Base-by-base conservation (phyloP, 2,797 vertebrate species). In the Eulemur rubriventer region DNA sequence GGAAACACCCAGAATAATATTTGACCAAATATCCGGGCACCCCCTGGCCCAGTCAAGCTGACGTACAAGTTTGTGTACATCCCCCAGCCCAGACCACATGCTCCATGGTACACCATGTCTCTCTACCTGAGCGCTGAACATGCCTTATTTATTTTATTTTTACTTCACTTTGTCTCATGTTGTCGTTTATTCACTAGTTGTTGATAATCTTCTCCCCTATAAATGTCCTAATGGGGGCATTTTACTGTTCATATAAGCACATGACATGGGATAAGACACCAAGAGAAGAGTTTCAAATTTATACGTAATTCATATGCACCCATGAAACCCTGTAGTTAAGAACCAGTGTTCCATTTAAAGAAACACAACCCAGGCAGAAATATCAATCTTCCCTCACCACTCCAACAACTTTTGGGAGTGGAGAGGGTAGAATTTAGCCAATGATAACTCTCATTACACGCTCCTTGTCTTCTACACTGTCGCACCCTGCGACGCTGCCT, bases 41-140 rank as follows among this genome's bases (percentile, higher is more conserved):
- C 35, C 16, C 28, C 22, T n/a, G 70, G 28, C 63, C 70, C n/a
- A 57, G 26, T 57, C 38, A 22, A 69, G 24, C 8, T 14, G 80
- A 48, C n/a, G 28, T 5, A 38, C 46, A 55, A 75, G 46, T 55
- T 46, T 0, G 4, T 0, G 7, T 11, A 24, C 2, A 4, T 11
- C 79, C 6, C 48, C 26, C 11, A 18, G 57, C 33, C 33, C 28
- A 69, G 87, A 78, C 43, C 12, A 12, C 41, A 7, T 33, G 26
- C 10, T 24, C 30, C 13, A 0, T 12, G 20, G 30, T 6, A 18
- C 26, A 12, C 41, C 10, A 50, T 9, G 41, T 50, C 72, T 70
- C 35, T 65, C 61, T n/a, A 11, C 28, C 28, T 43, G 52, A 91
- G 52, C 24, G 18, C 43, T 28, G 16, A 4, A 13, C 30, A 12